A percentile compares a stretch with the other conserved stretches of the same genome.
Evolutionary conservation across 2,797 vertebrate genomes (phyloP).

Genomic region (Acanthurus lineatus): DNA sequence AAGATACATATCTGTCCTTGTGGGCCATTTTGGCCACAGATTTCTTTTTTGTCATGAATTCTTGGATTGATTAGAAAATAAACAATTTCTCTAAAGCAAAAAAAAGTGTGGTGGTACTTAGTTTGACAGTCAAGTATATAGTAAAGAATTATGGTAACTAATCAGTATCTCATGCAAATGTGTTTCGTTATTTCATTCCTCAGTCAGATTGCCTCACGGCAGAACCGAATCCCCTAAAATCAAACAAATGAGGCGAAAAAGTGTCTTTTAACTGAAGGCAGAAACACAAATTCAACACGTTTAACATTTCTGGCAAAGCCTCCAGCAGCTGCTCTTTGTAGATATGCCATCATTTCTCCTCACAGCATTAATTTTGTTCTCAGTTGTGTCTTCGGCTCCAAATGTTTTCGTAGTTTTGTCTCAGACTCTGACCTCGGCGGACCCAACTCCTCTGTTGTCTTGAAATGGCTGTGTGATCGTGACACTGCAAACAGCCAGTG

Average conservation of each 20-base stretch:
- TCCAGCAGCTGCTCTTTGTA: conserved; percentile 24
- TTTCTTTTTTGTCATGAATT: no score
- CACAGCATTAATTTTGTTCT: conserved; percentile 25
- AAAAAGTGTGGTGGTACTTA: background rate
- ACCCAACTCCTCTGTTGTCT: conserved; percentile 4
- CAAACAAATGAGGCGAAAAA: background rate
- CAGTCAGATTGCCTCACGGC: background rate
- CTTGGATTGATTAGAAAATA: background rate
- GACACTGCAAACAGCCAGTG: conserved; percentile 30
- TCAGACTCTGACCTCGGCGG: conserved; percentile 13
- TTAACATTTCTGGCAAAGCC: background rate
- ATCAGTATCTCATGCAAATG: background rate
- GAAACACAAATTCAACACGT: background rate
- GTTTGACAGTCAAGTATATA: background rate
- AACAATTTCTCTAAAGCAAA: background rate
- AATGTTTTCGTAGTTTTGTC: conserved; percentile 19
- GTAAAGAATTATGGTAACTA: background rate
- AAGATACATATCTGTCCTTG: background rate
- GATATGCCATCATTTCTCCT: conserved; percentile 20
- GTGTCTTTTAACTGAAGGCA: background rate
- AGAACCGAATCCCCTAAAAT: background rate
- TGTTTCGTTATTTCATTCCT: background rate
- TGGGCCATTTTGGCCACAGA: background rate
- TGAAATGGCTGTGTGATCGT: conserved; percentile 10
- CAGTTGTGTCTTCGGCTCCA: conserved; percentile 10